Conservation (phyloP, 1,140 invertebrate species). For the Heterodera schachtii region DNA sequence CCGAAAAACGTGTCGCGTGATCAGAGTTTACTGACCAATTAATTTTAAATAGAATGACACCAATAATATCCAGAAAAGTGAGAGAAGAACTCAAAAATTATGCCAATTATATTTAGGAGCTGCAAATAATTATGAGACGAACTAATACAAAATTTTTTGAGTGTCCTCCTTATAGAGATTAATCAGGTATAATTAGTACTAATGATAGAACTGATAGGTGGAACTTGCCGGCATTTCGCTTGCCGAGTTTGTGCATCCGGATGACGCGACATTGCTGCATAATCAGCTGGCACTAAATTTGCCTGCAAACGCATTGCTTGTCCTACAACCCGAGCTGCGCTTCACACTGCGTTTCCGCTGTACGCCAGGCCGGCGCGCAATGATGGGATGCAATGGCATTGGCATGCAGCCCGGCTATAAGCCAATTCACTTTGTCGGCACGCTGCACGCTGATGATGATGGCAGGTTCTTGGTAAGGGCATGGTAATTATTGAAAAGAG, state of each 20-base stretch:
- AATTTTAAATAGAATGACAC: too few species aligned
- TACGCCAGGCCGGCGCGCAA: background rate
- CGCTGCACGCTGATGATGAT: conserved; percentile 15
- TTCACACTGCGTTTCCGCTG: conserved; percentile 24
- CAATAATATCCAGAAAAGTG: too few species aligned
- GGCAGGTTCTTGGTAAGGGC: conserved; percentile 8
- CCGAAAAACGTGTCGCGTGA: too few species aligned
- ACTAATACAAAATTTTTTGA: too few species aligned
- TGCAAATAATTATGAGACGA: too few species aligned
- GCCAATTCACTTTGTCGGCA: conserved; percentile 26
- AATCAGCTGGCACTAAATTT: conserved; percentile 18
- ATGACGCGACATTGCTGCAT: background rate
- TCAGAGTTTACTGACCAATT: too few species aligned
- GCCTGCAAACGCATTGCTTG: background rate
- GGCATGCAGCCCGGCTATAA: conserved; percentile 12
- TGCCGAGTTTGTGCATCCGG: conserved; percentile 13
- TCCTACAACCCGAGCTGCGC: conserved; percentile 20
- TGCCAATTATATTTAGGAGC: too few species aligned
- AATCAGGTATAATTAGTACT: too few species aligned
- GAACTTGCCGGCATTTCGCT: conserved; percentile 17
- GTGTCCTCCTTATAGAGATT: background rate
- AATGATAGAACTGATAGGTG: background rate
- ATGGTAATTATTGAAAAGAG: too few species aligned
- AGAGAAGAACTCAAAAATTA: too few species aligned
- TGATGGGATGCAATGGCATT: conserved; percentile 14